phyloP scores from a whole-genome alignment of 2,113 vertebrate species.

The Benitochromis conjunctus region DNA sequence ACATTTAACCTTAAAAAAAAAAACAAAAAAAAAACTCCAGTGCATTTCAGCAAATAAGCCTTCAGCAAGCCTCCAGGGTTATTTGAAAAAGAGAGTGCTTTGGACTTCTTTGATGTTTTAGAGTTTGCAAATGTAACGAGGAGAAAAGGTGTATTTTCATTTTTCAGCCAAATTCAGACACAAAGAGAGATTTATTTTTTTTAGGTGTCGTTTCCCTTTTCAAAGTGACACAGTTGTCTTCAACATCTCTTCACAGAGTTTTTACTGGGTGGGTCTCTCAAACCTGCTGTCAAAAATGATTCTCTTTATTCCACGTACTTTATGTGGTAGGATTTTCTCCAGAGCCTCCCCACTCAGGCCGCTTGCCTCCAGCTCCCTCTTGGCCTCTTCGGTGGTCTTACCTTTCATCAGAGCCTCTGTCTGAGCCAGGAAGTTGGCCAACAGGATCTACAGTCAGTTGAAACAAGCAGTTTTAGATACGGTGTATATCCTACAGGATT shows the following conservation, averaged over 20 bases:
- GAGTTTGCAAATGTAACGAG: neutral
- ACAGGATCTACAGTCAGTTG: slow-evolving; percentile 80
- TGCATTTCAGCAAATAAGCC: neutral
- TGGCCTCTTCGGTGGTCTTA: slow-evolving; percentile 87
- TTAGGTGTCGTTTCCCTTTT: neutral
- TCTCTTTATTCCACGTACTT: slow-evolving; percentile 69
- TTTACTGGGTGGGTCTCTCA: neutral
- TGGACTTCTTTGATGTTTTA: neutral
- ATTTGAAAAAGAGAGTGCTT: neutral
- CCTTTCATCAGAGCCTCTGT: slow-evolving; percentile 97
- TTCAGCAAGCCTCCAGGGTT: neutral
- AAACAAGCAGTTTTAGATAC: neutral
- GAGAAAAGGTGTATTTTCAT: neutral
- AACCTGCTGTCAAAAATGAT: neutral
- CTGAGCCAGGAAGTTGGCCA: slow-evolving; percentile 95
- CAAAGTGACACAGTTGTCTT: neutral
- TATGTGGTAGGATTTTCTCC: slow-evolving; percentile 93
- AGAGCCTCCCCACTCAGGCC: slow-evolving; percentile 80
- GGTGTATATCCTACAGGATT: neutral
- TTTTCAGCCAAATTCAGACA: neutral
- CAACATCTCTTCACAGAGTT: neutral
- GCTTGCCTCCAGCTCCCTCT: slow-evolving; percentile 82
- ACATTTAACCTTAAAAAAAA: neutral
- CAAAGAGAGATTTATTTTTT: neutral
- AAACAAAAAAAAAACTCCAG: neutral